These are phyloP conservation scores for Lycocorax pyrrhopterus DNA, from an alignment of 2,113 vertebrate genomes.

Conservation along the genomic window DNA sequence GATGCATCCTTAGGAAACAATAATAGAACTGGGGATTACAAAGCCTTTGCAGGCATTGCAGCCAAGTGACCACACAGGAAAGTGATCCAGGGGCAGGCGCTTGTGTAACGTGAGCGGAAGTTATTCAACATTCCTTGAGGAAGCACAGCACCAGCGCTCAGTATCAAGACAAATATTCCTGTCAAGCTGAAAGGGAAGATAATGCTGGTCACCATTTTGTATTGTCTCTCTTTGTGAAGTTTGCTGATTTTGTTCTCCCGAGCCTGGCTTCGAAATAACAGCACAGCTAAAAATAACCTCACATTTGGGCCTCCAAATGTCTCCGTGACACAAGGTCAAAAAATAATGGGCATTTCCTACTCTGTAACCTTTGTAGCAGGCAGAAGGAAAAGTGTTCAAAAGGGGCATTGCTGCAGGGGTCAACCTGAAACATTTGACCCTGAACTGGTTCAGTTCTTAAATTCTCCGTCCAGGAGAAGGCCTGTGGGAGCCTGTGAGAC, in stretches of 20 bases:
- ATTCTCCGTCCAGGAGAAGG: slow-evolving; percentile 24
- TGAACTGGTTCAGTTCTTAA: slow-evolving; percentile 61
- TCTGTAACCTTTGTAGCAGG: slow-evolving; percentile 61
- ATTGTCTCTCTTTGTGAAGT: not conserved
- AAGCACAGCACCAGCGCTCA: slow-evolving; percentile 15
- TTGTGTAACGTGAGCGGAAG: slow-evolving; percentile 45
- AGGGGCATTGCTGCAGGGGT: slow-evolving; percentile 56
- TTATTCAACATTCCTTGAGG: slow-evolving; percentile 51
- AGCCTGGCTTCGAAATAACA: slow-evolving; percentile 38
- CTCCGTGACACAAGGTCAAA: slow-evolving; percentile 56
- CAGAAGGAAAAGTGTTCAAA: slow-evolving; percentile 76
- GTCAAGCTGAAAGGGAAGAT: slow-evolving; percentile 32
- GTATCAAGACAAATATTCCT: slow-evolving; percentile 22
- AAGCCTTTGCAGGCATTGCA: slow-evolving; percentile 35
- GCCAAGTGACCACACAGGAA: slow-evolving; percentile 56
- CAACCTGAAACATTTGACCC: slow-evolving; percentile 71
- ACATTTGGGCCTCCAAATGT: slow-evolving; percentile 46
- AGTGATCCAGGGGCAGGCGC: slow-evolving; percentile 28
- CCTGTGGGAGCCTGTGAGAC: not conserved
- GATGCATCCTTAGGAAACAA: slow-evolving; percentile 65
- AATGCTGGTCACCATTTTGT: slow-evolving; percentile 1
- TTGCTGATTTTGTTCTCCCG: slow-evolving; percentile 8
- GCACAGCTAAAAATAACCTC: slow-evolving; percentile 59
- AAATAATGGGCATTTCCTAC: slow-evolving; percentile 75
- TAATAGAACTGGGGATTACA: slow-evolving; percentile 32